These are phyloP conservation scores for Propithecus perrieri DNA, from an alignment of 2,797 vertebrate species.

Conservation along the genomic window DNA sequence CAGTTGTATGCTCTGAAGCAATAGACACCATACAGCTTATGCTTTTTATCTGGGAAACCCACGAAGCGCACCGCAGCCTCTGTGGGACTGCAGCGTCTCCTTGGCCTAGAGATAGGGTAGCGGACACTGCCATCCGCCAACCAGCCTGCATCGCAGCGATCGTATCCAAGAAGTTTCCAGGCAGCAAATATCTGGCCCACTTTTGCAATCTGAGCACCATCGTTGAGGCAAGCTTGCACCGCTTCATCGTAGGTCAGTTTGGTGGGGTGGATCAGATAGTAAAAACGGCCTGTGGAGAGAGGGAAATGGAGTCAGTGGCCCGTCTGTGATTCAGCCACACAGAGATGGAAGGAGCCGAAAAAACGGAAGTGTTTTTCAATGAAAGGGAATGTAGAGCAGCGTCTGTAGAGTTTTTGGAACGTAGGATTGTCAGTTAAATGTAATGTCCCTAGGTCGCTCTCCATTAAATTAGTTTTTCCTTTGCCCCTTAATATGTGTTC, in stretches of 20 bases:
- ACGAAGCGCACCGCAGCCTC: constrained; percentile 94
- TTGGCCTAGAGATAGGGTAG: constrained; percentile 95
- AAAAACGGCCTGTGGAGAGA: constrained; percentile 89
- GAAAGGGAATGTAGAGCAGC: neutral
- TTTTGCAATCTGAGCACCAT: constrained; percentile 93
- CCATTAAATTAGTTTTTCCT: neutral
- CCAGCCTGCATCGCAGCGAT: constrained; percentile 97
- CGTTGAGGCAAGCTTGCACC: constrained; percentile 90
- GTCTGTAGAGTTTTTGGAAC: neutral
- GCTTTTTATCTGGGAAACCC: constrained; percentile 94
- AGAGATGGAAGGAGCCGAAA: neutral
- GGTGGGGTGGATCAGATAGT: constrained; percentile 93
- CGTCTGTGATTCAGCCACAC: fast-evolving
- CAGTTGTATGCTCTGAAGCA: constrained; percentile 91
- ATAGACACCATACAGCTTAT: constrained; percentile 96
- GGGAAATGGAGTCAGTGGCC: neutral
- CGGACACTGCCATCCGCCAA: constrained; percentile 96
- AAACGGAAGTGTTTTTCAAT: neutral
- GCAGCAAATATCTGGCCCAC: constrained; percentile 96
- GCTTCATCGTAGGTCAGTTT: constrained; percentile 94
- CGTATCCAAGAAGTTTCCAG: constrained; percentile 95
- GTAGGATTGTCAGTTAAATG: neutral
- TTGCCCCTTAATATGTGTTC: constrained; percentile 17
- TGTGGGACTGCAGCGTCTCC: constrained; percentile 95
- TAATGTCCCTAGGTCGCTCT: neutral